Evolutionary conservation across 92 coral and sea anemone genomes (phyloP).

Genomic region (Umimayanthus kanabou): DNA sequence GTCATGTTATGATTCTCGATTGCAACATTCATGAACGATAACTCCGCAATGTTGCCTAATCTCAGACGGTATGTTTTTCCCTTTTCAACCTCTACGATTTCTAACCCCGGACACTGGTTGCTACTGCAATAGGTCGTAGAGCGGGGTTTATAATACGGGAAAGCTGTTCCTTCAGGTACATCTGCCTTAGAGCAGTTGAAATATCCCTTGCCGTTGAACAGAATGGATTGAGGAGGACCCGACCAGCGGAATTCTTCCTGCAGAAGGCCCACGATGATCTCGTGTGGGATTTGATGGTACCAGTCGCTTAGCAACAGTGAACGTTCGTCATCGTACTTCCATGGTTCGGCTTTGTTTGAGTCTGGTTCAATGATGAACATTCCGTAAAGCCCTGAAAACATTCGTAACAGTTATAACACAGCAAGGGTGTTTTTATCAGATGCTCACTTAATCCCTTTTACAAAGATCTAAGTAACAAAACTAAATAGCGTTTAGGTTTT

Average conservation of each 20-base stretch:
- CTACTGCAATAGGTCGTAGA: constrained; percentile 9
- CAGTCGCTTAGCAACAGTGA: constrained; percentile 53
- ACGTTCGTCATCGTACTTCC: constrained; percentile 45
- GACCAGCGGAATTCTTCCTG: constrained; percentile 47
- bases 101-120: constrained; percentile 31
- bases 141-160: constrained; percentile 33
- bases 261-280: constrained; percentile 44
- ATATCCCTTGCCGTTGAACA: constrained; percentile 36
- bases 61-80: constrained; percentile 45
- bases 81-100: constrained; percentile 38
- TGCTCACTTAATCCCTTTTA: no score
- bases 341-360: neutral
- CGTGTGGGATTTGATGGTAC: constrained; percentile 49
- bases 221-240: constrained; percentile 34
- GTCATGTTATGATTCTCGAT: constrained; percentile 50
- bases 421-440: no score
- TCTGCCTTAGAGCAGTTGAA: constrained; percentile 35
- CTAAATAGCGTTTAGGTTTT: no score
- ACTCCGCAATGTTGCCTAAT: constrained; percentile 43
- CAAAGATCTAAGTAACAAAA: no score
- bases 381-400: no score
- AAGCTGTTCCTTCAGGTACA: constrained; percentile 32
- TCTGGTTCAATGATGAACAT: constrained; percentile 28
- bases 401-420: no score
- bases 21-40: constrained; percentile 49